Evolutionary conservation across 1,140 invertebrate species (phyloP).

Genomic region (Diprion similis): DNA sequence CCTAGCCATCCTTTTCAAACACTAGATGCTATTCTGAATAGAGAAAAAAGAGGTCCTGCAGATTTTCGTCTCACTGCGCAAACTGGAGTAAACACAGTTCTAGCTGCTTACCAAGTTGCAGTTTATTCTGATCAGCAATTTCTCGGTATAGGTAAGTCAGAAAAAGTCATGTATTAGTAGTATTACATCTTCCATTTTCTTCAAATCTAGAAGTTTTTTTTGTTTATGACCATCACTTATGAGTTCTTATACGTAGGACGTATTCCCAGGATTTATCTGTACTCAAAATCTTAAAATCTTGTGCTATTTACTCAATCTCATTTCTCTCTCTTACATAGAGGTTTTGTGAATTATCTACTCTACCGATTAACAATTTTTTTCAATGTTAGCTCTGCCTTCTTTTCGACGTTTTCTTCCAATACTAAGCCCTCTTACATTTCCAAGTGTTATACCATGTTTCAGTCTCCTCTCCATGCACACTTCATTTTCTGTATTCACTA

Average conservation of each 20-base stretch:
- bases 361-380: slow-evolving; percentile 13
- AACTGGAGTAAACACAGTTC: slow-evolving; percentile 78
- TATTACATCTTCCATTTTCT: no score
- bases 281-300: no score
- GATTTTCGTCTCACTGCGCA: slow-evolving; percentile 85
- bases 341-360: slow-evolving; percentile 1
- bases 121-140: slow-evolving; percentile 84
- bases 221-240: no score
- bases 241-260: neutral
- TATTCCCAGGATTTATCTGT: no score
- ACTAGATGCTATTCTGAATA: slow-evolving; percentile 67
- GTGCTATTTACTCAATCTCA: no score
- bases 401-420: no score
- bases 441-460: no score
- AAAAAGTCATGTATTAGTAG: slow-evolving; percentile 9
- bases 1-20: slow-evolving; percentile 77
- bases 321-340: neutral
- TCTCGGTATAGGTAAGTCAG: slow-evolving; percentile 76
- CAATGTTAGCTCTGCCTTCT: slow-evolving; percentile 22
- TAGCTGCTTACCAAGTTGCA: slow-evolving; percentile 84
- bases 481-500: no score
- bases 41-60: slow-evolving; percentile 61
- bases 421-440: no score
- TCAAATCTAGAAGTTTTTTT: slow-evolving; percentile 9
- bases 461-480: no score